Conservation (phyloP, 2,113 vertebrate species). For the Sapajus apella region DNA sequence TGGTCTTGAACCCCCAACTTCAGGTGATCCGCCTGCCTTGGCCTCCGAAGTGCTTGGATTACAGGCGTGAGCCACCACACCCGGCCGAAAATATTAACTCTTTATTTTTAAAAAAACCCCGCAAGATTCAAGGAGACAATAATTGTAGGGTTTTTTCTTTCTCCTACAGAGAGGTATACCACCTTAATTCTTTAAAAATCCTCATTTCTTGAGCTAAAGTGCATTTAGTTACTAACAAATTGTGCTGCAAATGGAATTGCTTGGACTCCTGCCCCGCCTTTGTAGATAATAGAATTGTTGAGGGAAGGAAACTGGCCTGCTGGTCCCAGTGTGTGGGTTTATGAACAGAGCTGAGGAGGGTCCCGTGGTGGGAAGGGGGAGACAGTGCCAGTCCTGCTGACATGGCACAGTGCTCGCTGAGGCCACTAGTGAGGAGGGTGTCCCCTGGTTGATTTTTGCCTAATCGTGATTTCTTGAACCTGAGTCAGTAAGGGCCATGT, state of each 20-base stretch:
- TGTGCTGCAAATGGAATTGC: neutral
- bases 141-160: neutral
- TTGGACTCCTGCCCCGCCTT: neutral
- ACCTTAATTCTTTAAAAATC: neutral
- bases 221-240: neutral
- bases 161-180: neutral
- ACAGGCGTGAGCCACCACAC: too few relatives aligned
- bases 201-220: constrained; percentile 4
- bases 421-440: neutral
- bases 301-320: neutral
- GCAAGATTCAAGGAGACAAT: neutral
- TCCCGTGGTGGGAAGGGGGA: neutral
- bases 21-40: too few relatives aligned
- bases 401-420: neutral
- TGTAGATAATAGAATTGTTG: neutral
- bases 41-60: too few relatives aligned
- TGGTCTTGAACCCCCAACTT: too few relatives aligned
- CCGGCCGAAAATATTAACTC: neutral
- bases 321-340: neutral
- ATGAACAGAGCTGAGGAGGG: neutral
- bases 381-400: neutral
- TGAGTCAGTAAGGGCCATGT: neutral
- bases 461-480: neutral
- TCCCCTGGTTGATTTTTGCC: neutral
- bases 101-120: neutral